phyloP scores from a whole-genome alignment of 30 jellyfish, hydroid and myxozoan genomes.

The Aurelia aurita complex sp. Pacific region DNA sequence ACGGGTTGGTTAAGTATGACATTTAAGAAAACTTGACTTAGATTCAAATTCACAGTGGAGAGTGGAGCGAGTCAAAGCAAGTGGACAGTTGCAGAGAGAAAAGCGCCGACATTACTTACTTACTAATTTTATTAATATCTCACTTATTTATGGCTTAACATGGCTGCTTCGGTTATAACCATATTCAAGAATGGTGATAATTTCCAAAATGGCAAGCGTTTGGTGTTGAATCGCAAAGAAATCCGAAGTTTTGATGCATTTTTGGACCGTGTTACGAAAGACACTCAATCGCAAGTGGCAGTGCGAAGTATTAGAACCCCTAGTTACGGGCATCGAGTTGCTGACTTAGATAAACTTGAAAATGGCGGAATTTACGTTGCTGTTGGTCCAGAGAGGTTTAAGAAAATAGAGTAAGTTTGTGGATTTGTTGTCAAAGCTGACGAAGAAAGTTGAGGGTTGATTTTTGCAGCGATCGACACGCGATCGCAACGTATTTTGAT shows the following conservation, averaged over 20 bases:
- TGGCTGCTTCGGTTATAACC: conserved; percentile 82
- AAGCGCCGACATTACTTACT: background rate
- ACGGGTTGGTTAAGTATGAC: conserved; percentile 7
- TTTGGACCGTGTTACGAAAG: conserved; percentile 88
- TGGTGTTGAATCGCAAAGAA: conserved; percentile 81
- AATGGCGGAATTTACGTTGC: conserved; percentile 97
- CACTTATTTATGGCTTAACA: background rate
- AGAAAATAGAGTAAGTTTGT: conserved; percentile 73
- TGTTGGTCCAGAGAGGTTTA: conserved; percentile 86
- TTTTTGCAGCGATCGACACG: background rate
- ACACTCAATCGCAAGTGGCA: conserved; percentile 79
- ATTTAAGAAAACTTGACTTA: background rate
- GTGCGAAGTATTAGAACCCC: conserved; percentile 91
- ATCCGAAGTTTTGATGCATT: conserved; percentile 83
- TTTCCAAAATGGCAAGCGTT: conserved; percentile 74
- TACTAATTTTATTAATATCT: conserved; percentile 2
- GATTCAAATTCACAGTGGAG: background rate
- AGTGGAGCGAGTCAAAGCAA: conserved; percentile 41
- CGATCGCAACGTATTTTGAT: too few relatives aligned
- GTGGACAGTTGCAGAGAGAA: conserved; percentile 42
- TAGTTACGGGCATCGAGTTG: conserved; percentile 83
- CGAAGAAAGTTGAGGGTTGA: too few relatives aligned
- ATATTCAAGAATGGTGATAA: conserved; percentile 87
- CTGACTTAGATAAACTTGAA: conserved; percentile 67
- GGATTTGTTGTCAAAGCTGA: background rate